A percentile compares a stretch with the other conserved stretches of the same genome.
Conservation (phyloP, 2,797 vertebrate genomes). For the Myotis pilosus region DNA sequence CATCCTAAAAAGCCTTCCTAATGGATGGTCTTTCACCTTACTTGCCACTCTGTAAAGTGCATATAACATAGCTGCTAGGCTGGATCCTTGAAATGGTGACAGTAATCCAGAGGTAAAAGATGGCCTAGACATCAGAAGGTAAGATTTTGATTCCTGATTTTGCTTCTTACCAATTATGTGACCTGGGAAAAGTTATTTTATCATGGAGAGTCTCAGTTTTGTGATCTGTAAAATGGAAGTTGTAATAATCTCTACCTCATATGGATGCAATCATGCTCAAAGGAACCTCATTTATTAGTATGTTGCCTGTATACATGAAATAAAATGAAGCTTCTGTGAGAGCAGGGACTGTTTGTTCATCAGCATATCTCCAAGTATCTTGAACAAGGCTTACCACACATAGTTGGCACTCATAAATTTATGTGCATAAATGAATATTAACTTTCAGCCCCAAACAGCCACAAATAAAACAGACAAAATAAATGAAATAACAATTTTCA, state of each 20-base stretch:
- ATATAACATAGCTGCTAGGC: background rate
- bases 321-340: background rate
- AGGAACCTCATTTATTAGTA: background rate
- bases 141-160: background rate
- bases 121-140: background rate
- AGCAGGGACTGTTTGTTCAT: background rate
- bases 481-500: background rate
- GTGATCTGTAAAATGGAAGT: background rate
- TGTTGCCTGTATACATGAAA: background rate
- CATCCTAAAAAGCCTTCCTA: background rate
- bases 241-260: background rate
- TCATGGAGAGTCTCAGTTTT: background rate
- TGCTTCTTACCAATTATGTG: background rate
- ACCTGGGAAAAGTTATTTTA: background rate
- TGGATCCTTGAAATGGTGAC: background rate
- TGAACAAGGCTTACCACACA: background rate
- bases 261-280: background rate
- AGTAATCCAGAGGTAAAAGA: background rate
- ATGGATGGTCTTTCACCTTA: background rate
- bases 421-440: background rate
- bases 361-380: background rate
- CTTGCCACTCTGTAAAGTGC: background rate
- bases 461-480: slow-evolving; percentile 28
- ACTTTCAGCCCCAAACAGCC: background rate
- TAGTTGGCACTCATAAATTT: background rate